phyloP scores from a whole-genome alignment of 2,113 vertebrate genomes.

The Sceloporus undulatus region DNA sequence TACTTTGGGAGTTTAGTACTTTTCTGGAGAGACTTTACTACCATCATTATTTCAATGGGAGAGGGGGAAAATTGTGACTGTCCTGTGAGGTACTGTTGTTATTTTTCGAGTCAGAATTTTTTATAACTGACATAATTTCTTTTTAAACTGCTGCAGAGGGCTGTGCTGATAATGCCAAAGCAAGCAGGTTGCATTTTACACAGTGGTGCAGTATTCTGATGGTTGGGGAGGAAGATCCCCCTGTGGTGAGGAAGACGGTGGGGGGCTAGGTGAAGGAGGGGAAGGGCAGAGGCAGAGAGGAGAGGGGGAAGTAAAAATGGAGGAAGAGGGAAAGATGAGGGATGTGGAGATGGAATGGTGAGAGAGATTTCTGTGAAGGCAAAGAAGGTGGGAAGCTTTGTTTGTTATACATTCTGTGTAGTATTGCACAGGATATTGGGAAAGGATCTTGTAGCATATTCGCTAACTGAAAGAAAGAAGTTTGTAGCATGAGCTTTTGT shows the following conservation, averaged over 20 bases:
- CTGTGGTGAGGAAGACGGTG: not conserved
- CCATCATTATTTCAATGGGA: conserved; percentile 52
- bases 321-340: not conserved
- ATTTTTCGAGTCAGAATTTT: conserved; percentile 49
- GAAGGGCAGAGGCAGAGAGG: not conserved
- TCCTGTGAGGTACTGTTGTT: conserved; percentile 25
- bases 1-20: not conserved
- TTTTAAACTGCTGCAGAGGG: conserved; percentile 36
- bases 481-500: too few relatives aligned
- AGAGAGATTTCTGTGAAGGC: accelerated
- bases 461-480: too few relatives aligned
- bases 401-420: not conserved
- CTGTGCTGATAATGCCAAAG: conserved; percentile 4
- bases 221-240: not conserved
- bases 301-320: accelerated
- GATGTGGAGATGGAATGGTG: accelerated
- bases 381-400: not conserved
- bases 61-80: conserved; percentile 1
- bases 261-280: not conserved
- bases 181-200: conserved; percentile 30
- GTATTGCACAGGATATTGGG: too few relatives aligned
- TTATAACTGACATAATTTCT: conserved; percentile 45
- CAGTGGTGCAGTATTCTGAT: not conserved
- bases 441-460: too few relatives aligned
- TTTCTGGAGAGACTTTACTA: conserved; percentile 29